Percentiles rank a stretch among this genome's conserved stretches.
Conservation (phyloP, 1,140 invertebrate genomes). For the Babylonia areolata region DNA sequence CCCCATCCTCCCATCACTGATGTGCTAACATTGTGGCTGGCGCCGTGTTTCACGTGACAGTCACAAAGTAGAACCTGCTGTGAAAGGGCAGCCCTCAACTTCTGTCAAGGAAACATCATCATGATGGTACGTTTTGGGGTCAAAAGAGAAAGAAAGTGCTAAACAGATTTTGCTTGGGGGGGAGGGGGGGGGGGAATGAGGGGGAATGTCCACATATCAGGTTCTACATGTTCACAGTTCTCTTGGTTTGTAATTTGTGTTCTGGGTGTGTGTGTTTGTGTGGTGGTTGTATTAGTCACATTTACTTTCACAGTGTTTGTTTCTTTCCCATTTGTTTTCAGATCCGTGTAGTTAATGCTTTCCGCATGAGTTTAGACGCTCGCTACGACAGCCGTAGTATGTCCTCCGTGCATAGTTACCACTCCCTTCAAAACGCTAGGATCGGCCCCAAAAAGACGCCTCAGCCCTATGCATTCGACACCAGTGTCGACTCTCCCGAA, state of each 20-base stretch:
- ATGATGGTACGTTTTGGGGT: too few relatives aligned
- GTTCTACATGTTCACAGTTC: background rate
- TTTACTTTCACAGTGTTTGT: slow-evolving; percentile 21
- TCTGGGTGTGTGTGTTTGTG: slow-evolving; percentile 7
- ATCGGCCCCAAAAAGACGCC: slow-evolving; percentile 35
- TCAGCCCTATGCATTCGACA: background rate
- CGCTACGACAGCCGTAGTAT: slow-evolving; percentile 84
- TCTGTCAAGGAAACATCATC: too few relatives aligned
- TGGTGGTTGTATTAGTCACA: background rate
- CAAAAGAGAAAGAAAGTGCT: background rate
- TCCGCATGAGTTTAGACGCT: slow-evolving; percentile 97
- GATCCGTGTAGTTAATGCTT: slow-evolving; percentile 99
- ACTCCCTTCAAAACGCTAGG: slow-evolving; percentile 69
- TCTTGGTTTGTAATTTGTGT: background rate
- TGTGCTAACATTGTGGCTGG: background rate
- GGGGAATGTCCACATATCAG: background rate
- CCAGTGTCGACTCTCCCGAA: background rate
- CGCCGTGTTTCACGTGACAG: background rate
- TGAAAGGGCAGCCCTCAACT: background rate
- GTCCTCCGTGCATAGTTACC: slow-evolving; percentile 73
- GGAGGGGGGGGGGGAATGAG: too few relatives aligned
- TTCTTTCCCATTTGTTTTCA: slow-evolving; percentile 78
- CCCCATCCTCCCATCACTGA: background rate
- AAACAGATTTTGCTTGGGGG: too few relatives aligned
- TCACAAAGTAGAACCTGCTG: background rate